phyloP scores from a whole-genome alignment of 2,113 vertebrate species.

The Felis chaus region DNA sequence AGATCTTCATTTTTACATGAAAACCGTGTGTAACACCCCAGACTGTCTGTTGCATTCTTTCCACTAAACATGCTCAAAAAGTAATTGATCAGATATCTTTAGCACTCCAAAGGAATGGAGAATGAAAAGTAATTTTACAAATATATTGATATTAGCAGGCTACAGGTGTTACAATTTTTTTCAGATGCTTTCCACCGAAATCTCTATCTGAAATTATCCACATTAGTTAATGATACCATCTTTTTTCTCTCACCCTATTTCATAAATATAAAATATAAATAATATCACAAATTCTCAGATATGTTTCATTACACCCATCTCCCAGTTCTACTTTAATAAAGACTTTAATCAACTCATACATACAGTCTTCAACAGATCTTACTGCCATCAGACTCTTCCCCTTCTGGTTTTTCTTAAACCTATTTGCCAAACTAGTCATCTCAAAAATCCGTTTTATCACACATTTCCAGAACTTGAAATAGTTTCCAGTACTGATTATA shows the following conservation, averaged over 20 bases:
- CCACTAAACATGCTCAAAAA: background rate
- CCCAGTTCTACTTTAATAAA: background rate
- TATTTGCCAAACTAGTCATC: background rate
- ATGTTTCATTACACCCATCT: background rate
- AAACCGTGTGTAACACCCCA: background rate
- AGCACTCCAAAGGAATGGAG: background rate
- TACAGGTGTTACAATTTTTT: background rate
- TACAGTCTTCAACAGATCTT: background rate
- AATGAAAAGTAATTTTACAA: background rate
- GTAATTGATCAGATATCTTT: background rate
- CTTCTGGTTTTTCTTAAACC: background rate
- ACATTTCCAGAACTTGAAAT: background rate
- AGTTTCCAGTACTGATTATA: background rate
- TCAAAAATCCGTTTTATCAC: background rate
- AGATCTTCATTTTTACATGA: background rate
- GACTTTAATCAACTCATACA: background rate
- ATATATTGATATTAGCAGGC: background rate
- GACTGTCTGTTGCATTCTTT: background rate
- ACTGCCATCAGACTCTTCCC: background rate
- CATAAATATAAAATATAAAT: background rate
- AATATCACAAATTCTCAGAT: background rate
- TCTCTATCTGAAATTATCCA: background rate
- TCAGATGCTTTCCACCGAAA: background rate
- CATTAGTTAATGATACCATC: background rate
- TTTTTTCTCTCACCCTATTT: background rate